Base-by-base conservation (phyloP, 2,888 invertebrate genomes). In the Schrankia costaestrigalis region DNA sequence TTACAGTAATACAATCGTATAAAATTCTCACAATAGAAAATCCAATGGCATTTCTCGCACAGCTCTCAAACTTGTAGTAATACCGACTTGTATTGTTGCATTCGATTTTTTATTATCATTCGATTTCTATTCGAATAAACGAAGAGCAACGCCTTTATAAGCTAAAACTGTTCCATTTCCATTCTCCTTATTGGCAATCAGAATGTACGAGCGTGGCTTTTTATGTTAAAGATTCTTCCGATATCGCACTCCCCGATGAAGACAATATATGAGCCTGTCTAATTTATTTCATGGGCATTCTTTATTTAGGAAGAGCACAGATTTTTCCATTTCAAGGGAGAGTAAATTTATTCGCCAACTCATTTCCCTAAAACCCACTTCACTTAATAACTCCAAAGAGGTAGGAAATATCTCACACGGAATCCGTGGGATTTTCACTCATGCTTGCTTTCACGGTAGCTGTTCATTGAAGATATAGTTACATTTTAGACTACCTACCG, bases 331-430 rank as follows among this genome's bases (percentile, higher is more conserved):
- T 65, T 62, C 47, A 56, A 68, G 63, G 66, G 66, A 63, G 59
- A 61, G 65, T 64, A 69, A 71, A 84, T 81, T 77, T 81, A 82
- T 82, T 77, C 63, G 63, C 59, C 63, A 58, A 63, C 73, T 81
- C 80, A 80, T 87, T 83, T 83, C 72, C 81, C 72, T 84, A 81
- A 85, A 81, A 80, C 82, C 80, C 80, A 81, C 83, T 85, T 74
- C 75, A 71, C 72, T 83, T 84, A 85, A 87, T 84, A 86, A 82
- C 85, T 76, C 73, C 80, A 71, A 80, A 70, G 80, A 75, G 72
- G 72, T 71, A 70, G 64, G 52, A 71, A 73, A 82, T 85, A 83
- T 84, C 80, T 85, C 78, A 78, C 71, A 76, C 65, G 73, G 78
- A 80, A 81, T 81, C 78, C 78, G 57, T 64, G 57, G 79, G 84